phyloP scores from a whole-genome alignment of 2,797 vertebrate species.

The Stomatorhinus walkeri region DNA sequence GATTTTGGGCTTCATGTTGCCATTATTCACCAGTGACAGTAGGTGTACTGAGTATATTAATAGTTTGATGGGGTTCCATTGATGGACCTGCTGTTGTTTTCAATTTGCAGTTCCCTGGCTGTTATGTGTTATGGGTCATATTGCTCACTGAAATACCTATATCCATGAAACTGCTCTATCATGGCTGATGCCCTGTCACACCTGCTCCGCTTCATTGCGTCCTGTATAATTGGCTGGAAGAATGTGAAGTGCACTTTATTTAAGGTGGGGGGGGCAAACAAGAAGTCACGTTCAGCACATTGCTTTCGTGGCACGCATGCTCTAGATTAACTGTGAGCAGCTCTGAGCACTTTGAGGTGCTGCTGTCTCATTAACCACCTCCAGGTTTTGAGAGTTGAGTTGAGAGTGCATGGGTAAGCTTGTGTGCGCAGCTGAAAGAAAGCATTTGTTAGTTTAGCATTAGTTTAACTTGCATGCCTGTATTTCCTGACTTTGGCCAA shows the following conservation, averaged over 20 bases:
- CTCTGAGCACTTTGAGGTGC: not conserved
- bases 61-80: not conserved
- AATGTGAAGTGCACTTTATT: not conserved
- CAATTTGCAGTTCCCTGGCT: not conserved
- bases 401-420: not conserved
- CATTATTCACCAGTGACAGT: not conserved
- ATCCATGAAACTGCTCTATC: not conserved
- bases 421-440: not conserved
- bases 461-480: not conserved
- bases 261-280: not conserved
- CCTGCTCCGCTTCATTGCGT: not conserved
- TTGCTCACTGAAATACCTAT: not conserved
- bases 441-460: not conserved
- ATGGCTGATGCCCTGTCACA: not conserved
- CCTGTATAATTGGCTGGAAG: not conserved
- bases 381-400: not conserved
- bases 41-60: not conserved
- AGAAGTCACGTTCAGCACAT: not conserved
- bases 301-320: not conserved
- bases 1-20: not conserved
- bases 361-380: not conserved
- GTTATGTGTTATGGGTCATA: not conserved
- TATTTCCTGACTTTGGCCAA: not conserved
- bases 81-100: not conserved
- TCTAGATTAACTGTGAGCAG: not conserved